phyloP scores from a whole-genome alignment of 2,888 invertebrate species.

The Uloborus plumipes region DNA sequence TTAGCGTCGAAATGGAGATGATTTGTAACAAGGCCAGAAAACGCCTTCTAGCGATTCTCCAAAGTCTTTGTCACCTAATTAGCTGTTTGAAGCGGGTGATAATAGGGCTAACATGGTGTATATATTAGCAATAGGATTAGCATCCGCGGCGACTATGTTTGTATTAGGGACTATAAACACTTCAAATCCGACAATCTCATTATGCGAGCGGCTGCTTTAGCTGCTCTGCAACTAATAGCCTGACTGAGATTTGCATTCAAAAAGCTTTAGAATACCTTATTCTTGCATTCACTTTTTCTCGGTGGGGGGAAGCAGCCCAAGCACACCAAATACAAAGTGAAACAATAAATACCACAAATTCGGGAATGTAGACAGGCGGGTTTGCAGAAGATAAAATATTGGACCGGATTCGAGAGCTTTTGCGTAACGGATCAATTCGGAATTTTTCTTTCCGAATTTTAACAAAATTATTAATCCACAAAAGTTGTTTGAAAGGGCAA shows the following conservation, averaged over 20 bases:
- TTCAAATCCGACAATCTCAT: conserved; percentile 59
- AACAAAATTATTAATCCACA: no score
- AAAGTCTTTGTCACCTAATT: conserved; percentile 64
- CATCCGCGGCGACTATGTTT: conserved; percentile 61
- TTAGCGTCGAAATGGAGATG: conserved; percentile 59
- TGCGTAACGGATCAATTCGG: not conserved
- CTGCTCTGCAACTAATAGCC: conserved; percentile 36
- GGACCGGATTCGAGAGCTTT: conserved; percentile 16
- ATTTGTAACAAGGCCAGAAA: conserved; percentile 56
- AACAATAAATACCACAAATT: conserved; percentile 55
- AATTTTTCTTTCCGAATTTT: no score
- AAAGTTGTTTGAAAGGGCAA: no score
- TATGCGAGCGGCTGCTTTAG: conserved; percentile 62
- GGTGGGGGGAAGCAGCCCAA: not conserved
- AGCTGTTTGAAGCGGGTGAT: conserved; percentile 62
- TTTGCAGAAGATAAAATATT: conserved; percentile 43
- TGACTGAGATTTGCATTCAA: conserved; percentile 54
- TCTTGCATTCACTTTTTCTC: conserved; percentile 10
- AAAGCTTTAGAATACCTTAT: conserved; percentile 28
- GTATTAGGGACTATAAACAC: conserved; percentile 61
- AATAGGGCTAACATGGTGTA: conserved; percentile 63
- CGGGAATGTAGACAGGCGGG: conserved; percentile 42
- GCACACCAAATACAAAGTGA: conserved; percentile 28
- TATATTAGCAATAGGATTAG: conserved; percentile 64
- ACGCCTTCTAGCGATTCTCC: conserved; percentile 41